Base-by-base conservation (phyloP, 2,797 vertebrate genomes). In the Sebastes steindachneri region DNA sequence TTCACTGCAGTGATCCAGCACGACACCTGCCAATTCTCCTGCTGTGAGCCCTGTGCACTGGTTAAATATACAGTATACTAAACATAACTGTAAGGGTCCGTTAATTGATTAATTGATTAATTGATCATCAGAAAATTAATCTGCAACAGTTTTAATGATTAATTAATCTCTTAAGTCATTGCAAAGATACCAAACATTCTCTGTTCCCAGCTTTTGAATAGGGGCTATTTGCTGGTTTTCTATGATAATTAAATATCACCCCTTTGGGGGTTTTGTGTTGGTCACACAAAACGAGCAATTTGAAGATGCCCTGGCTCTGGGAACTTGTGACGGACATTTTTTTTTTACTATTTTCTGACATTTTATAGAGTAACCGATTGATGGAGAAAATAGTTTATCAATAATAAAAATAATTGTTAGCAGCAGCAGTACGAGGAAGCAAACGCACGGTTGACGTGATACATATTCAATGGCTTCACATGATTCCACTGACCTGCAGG, bases 21-120 rank as follows among this genome's bases (percentile, higher is more conserved):
- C 19, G 54, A 64, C 80, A 80, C 78, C 77, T 84, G 76, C 41
- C 14, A 35, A 2, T 76, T 83, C 77, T 80, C 78, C 37, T 26
- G 35, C 66, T 65, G 53, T 77, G 67, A 83, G 53, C 41, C 25
- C 64, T 14, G 29, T 73, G 23, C 64, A 59, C 68, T 53, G 60
- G 31, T 53, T 41, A 41, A 55, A 63, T 37, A 37, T 33, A 53
- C 17, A 41, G 10, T 10, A 4, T 17, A 19, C 29, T 69, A 12
- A 60, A 25, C 23, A 53, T 33, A 14, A 58, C 25, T 48, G 23
- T 33, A 4, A 35, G 7, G 8, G 14, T 33, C 5, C 9, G 41
- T 23, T 51, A 1, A 60, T 64, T 68, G 3, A 54, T 23, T 51
- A 1, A 60, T 64, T 68, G 3, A 64, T 6, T 48, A 11, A 7